Base-by-base conservation (phyloP, 2,797 vertebrate genomes). In the Aeoliscus strigatus region DNA sequence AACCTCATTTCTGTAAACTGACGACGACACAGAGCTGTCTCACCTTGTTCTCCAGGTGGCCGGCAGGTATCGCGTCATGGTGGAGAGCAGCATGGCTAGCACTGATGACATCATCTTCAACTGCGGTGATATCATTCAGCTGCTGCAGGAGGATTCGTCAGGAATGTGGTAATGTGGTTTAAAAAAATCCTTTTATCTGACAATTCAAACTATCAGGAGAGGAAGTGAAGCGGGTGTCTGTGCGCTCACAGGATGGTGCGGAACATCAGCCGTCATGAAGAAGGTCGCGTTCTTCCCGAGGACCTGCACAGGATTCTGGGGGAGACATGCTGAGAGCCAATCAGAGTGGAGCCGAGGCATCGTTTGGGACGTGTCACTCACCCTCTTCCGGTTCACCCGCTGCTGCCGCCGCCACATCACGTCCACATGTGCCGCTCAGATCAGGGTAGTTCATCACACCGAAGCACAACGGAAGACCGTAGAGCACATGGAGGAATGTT, bases 51-150 rank as follows among this genome's bases (percentile, higher is more conserved):
- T 51, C 21, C 58, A 94, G 91, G 91, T 90, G 80, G 84, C 89
- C 25, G 93, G 92, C 53, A 89, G 83, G 70, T 95, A 92, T 66
- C 90, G 90, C 75, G 90, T 91, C 44, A 82, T 91, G 79, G 85
- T 87, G 30, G 90, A 94, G 57, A 91, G 90, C 75, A 88, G 86
- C 63, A 89, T 85, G 68, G 83, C 83, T 34, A 90, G 86, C 41
- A 82, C 85, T n/a, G 88, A 95, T 77, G 92, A 94, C 44, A 76
- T 95, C 45, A 82, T 92, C 51, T 87, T 95, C 64, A 94, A 90
- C 75, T 88, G 87, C 0, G 92, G 93, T 5, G 92, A 93, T 61
- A 86, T 90, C 58, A 90, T 95, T 63, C 85, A 92, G 61, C 81
- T 96, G 40, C 57, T 93, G 43, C 85, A 87, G 14, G 89, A 92